These are phyloP conservation scores for Tragelaphus strepsiceros DNA, from an alignment of 2,113 vertebrate genomes.

Conservation along the genomic window DNA sequence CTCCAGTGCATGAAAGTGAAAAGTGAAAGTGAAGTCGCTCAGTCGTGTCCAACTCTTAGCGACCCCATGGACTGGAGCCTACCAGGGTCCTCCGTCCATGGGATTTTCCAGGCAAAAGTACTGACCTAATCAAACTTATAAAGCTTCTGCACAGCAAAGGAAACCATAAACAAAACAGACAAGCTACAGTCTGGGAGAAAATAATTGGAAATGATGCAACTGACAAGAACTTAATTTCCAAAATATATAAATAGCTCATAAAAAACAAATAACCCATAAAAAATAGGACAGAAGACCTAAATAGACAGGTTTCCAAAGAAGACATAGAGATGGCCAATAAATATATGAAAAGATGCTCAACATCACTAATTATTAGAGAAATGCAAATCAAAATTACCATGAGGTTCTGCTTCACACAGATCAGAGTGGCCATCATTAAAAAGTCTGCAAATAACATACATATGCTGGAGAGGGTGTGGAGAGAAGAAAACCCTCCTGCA, in stretches of 20 bases:
- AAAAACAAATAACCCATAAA: background rate
- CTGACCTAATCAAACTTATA: background rate
- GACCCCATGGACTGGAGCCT: too few relatives aligned
- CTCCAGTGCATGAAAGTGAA: too few relatives aligned
- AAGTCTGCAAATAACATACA: background rate
- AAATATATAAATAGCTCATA: background rate
- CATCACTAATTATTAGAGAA: background rate
- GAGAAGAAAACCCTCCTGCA: background rate
- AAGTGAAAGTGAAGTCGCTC: too few relatives aligned
- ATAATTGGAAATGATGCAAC: background rate
- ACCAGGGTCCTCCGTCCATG: too few relatives aligned
- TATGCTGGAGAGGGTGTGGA: background rate
- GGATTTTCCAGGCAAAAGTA: too few relatives aligned
- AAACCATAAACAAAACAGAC: background rate
- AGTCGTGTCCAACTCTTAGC: too few relatives aligned
- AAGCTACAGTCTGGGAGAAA: background rate
- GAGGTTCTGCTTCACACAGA: background rate
- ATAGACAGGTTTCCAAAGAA: background rate
- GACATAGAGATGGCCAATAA: background rate
- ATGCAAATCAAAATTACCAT: background rate
- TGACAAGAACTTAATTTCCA: background rate
- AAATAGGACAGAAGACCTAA: background rate
- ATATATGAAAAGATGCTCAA: background rate
- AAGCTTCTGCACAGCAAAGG: background rate
- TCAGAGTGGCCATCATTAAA: background rate